Conservation (phyloP, 2,797 vertebrate species). For the Enteromius argenteus region DNA sequence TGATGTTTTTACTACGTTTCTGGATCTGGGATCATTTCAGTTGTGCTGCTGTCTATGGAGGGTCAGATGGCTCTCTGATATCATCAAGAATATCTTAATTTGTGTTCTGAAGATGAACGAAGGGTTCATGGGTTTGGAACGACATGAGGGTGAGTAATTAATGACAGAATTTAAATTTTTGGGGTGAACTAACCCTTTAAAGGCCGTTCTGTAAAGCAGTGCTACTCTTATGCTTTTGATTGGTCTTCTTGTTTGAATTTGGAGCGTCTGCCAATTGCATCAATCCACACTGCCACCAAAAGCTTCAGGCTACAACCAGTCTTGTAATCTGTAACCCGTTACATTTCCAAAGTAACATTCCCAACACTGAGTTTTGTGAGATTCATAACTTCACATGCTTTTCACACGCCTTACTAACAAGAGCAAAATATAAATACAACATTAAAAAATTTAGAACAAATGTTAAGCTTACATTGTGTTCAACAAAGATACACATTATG, state of each 20-base stretch:
- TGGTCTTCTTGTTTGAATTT: not conserved
- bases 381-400: not conserved
- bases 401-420: not conserved
- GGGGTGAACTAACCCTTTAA: too few relatives aligned
- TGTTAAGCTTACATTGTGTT: constrained; percentile 40
- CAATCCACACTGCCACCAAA: not conserved
- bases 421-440: constrained; percentile 35
- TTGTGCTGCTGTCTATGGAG: too few relatives aligned
- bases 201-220: not conserved
- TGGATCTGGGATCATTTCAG: too few relatives aligned
- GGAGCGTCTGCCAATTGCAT: not conserved
- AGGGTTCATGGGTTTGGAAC: too few relatives aligned
- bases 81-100: too few relatives aligned
- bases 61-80: too few relatives aligned
- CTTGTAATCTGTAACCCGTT: not conserved
- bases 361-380: not conserved
- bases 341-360: not conserved
- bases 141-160: too few relatives aligned
- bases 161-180: too few relatives aligned
- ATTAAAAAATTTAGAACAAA: constrained; percentile 24
- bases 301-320: not conserved
- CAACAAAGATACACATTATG: constrained; percentile 32
- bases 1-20: too few relatives aligned
- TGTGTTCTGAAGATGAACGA: too few relatives aligned
- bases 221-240: not conserved